Base-by-base conservation (phyloP, 1,140 invertebrate species). In the Conus ventricosus region DNA sequence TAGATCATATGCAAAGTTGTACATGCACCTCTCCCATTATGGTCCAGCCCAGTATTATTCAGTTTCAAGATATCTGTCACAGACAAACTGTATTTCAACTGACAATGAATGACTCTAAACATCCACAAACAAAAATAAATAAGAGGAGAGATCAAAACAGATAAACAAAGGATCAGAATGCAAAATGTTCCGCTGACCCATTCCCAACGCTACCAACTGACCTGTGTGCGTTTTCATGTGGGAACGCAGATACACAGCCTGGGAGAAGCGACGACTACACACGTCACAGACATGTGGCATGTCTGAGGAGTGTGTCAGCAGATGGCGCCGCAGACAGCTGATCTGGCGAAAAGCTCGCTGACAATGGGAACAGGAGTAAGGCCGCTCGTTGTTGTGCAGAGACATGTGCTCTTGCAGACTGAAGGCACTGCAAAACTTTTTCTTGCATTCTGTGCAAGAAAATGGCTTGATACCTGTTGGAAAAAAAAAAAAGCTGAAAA, bases 141-240 rank as follows among this genome's bases (percentile, higher is more conserved):
- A 39, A 39, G 39, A 39, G 39, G 39, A 39, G 39, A 39, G 39
- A 39, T 0, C 3, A 39, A 39, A 39, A 39, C 0, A 39, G 39
- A 39, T 39, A 39, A 39, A 39, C 39, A 39, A 39, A 39, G 39
- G 39, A 3, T 39, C 39, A 39, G 3, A 39, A 39, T 39, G 39
- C 39, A 39, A 39, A 39, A 39, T 39, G 39, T 39, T 39, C 39
- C 3, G 39, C 39, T 39, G 39, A 39, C 39, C 15, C 57, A 60
- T 60, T 15, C 57, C 57, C 8, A 15, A 0, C 57, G 57, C 8
- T 8, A 53, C 17, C 0, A 15, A 81, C 80, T 53, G 39, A 94
- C 94, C 94, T 92, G 94, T 94, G 85, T 95, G 94, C 17, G 90
- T 88, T 88, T 93, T 94, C 91, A 93, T 93, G 87, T 95, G 94